Evolutionary conservation across 2,888 invertebrate species (phyloP), one percentile per base, ranked within the genome.

Genomic region (Yponomeuta cagnagella): DNA sequence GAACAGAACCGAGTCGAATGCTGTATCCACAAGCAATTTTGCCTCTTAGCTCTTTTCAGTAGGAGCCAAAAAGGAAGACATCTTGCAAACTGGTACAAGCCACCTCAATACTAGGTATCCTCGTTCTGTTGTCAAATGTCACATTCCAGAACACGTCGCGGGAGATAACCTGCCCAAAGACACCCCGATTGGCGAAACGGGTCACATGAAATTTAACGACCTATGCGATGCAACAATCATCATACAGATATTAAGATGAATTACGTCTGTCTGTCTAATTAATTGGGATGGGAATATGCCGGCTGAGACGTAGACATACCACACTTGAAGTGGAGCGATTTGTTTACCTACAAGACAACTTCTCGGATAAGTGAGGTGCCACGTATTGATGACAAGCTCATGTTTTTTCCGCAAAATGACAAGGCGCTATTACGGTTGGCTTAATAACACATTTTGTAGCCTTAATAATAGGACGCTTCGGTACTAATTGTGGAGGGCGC

Each of bases 41-140:
- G 31, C 30, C 1, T 58, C 52, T 58, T 58, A 58, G 15, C 15
- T 15, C 15, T 58, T 12, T 15, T 15, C 52, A 58, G 15, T 58
- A 58, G 52, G 52, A 58, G 15, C 52, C 52, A 58, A 15, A 23
- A 12, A 65, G 65, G 65, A 31, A 43, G 43, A 43, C 43, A 43
- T 58, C 15, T 12, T 15, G 5, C 3, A 58, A 65, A 65, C 65
- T 65, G 65, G 65, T 65, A 10, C 15, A 58, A 58, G 52, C 15
- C 52, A 15, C 52, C 52, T 58, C 52, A 58, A 58, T 15, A 58
- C 52, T 58, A 58, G 52, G 48, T 68, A 68, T 52, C 52, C 68
- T 68, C 52, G 52, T 52, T 68, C 15, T 68, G 23, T 48, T 68
- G 68, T 68, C 68, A 68, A 48, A 23, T n/a, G 68, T 23, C 68